A percentile compares a stretch with the other conserved stretches of the same genome.
phyloP scores from a whole-genome alignment of 2,797 vertebrate genomes.

The Neosilurus mollespiculum region DNA sequence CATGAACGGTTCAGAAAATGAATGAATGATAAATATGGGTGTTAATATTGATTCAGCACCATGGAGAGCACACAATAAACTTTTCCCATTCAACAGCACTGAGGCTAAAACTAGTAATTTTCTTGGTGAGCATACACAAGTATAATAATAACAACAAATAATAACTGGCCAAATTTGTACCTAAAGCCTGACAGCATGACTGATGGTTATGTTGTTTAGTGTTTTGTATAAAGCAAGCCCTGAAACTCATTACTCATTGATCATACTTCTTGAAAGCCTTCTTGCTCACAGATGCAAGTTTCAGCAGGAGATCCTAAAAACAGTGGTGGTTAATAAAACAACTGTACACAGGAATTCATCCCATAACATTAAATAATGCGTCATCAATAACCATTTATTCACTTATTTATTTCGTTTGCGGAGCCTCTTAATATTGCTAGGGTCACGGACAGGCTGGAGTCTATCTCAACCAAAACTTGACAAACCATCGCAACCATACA shows the following conservation, averaged over 20 bases:
- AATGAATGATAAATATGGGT: background rate
- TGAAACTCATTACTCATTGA: background rate
- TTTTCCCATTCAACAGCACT: background rate
- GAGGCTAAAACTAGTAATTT: background rate
- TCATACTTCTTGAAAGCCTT: background rate
- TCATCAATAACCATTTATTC: background rate
- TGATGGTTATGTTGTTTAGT: background rate
- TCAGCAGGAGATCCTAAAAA: background rate
- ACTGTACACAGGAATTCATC: background rate
- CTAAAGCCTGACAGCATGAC: background rate
- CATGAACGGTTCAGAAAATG: no score
- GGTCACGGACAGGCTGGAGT: no score
- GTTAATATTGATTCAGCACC: background rate
- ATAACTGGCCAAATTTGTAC: background rate
- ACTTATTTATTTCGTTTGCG: no score
- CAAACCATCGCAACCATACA: no score
- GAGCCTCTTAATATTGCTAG: no score
- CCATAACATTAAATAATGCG: no score
- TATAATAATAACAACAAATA: background rate
- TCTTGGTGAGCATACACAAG: background rate
- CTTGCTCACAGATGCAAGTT: background rate
- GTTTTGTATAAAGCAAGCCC: background rate
- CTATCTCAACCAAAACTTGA: background rate
- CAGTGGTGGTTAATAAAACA: background rate
- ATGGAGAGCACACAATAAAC: background rate